Percentiles rank a stretch among this genome's conserved stretches.
These are phyloP conservation scores for Idris sp. DNA, from an alignment of 1,140 invertebrate species.

Conservation along the genomic window DNA sequence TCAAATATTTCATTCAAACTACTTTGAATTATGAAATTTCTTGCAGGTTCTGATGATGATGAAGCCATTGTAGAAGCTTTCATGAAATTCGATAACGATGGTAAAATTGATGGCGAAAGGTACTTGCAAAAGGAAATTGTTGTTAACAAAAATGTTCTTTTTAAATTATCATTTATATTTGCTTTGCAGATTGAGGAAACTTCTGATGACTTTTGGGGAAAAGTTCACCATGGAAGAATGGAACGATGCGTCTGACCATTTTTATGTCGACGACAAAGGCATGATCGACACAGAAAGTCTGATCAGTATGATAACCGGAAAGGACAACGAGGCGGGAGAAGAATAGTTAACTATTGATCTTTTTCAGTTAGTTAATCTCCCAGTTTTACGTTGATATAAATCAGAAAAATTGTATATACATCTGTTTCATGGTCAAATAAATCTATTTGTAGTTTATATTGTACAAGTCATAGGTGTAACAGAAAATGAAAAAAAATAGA, in stretches of 20 bases:
- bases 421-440: slow-evolving; percentile 13
- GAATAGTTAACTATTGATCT: not conserved
- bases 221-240: slow-evolving; percentile 96
- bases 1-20: no score
- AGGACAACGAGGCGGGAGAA: slow-evolving; percentile 56
- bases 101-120: slow-evolving; percentile 92
- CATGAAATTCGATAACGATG: slow-evolving; percentile 94
- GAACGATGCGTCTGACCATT: slow-evolving; percentile 96
- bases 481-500: no score
- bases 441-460: no score
- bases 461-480: no score
- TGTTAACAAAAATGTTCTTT: no score
- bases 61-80: slow-evolving; percentile 96
- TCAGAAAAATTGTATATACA: slow-evolving; percentile 9
- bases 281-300: slow-evolving; percentile 94
- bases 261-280: slow-evolving; percentile 95
- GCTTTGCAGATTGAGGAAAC: slow-evolving; percentile 1
- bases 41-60: slow-evolving; percentile 92
- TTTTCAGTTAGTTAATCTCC: slow-evolving; percentile 6
- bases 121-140: slow-evolving; percentile 62
- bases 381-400: not conserved
- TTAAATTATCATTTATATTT: no score
- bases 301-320: slow-evolving; percentile 91
- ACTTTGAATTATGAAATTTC: no score
- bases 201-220: slow-evolving; percentile 95